phyloP scores from a whole-genome alignment of 2,888 invertebrate genomes.

The Mythimna lalbum region DNA sequence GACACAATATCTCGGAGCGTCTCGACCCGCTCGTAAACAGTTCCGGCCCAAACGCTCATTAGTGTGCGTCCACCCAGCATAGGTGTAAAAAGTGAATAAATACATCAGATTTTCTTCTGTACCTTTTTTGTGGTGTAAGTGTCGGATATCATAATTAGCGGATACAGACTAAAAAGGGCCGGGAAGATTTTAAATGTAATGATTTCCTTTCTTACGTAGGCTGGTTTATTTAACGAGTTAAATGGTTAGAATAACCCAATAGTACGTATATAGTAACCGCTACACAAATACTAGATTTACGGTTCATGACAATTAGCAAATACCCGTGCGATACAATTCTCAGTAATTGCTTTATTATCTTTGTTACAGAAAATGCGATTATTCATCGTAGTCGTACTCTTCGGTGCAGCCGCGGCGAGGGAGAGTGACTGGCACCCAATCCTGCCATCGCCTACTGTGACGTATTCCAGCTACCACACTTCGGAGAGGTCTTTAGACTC shows the following conservation, averaged over 20 bases:
- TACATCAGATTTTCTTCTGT: too few relatives aligned
- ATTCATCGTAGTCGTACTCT: constrained; percentile 72
- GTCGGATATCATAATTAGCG: constrained; percentile 43
- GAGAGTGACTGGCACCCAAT: constrained; percentile 89
- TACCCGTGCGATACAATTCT: background rate
- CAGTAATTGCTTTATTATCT: background rate
- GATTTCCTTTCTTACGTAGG: background rate
- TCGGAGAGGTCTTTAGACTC: constrained; percentile 77
- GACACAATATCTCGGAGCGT: too few relatives aligned
- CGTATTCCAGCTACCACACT: constrained; percentile 77
- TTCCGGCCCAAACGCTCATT: too few relatives aligned
- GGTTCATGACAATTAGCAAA: background rate
- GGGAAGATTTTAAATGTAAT: background rate
- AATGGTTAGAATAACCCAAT: background rate
- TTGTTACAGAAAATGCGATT: constrained; percentile 82
- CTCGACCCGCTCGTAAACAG: too few relatives aligned
- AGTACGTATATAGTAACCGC: background rate
- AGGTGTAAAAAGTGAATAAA: too few relatives aligned
- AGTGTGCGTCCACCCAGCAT: too few relatives aligned
- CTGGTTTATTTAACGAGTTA: background rate
- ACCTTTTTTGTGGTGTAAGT: too few relatives aligned
- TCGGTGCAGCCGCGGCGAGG: constrained; percentile 73
- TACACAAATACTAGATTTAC: background rate
- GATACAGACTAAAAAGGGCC: constrained; percentile 18
- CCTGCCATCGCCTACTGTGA: constrained; percentile 78